These are phyloP conservation scores for Hycleus cichorii DNA, from an alignment of 1,140 invertebrate genomes.

Conservation along the genomic window DNA sequence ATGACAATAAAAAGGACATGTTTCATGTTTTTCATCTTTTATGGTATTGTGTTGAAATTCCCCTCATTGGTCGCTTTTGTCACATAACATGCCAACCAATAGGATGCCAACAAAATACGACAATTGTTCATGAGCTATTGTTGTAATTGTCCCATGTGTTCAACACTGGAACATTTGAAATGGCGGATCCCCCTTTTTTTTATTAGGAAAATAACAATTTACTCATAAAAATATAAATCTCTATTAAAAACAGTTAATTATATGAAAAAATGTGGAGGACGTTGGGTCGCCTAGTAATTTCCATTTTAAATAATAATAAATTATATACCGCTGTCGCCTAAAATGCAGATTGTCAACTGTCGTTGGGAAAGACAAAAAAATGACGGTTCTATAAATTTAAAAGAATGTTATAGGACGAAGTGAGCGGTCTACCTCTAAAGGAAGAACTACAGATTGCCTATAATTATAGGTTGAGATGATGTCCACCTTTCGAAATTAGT, in stretches of 20 bases:
- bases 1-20: neutral
- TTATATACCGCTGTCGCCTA: slow-evolving; percentile 15
- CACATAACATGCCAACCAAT: slow-evolving; percentile 25
- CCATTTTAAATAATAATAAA: slow-evolving; percentile 2
- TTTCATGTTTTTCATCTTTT: slow-evolving; percentile 5
- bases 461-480: slow-evolving; percentile 15
- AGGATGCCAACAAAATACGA: slow-evolving; percentile 8
- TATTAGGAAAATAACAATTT: too few species aligned
- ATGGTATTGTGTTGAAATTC: slow-evolving; percentile 4
- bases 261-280: too few species aligned
- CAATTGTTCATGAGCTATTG: slow-evolving; percentile 29
- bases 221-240: too few species aligned
- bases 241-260: too few species aligned
- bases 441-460: slow-evolving; percentile 15
- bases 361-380: slow-evolving; percentile 12
- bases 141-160: slow-evolving; percentile 25
- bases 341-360: slow-evolving; percentile 16
- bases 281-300: too few species aligned
- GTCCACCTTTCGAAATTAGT: slow-evolving; percentile 17
- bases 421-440: slow-evolving; percentile 11
- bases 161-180: slow-evolving; percentile 22
- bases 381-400: slow-evolving; percentile 15
- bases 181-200: slow-evolving; percentile 3
- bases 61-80: slow-evolving; percentile 32
- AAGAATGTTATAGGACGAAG: slow-evolving; percentile 12